Conservation (phyloP, 2,797 vertebrate genomes). For the Melanotaenia maccullochi region DNA sequence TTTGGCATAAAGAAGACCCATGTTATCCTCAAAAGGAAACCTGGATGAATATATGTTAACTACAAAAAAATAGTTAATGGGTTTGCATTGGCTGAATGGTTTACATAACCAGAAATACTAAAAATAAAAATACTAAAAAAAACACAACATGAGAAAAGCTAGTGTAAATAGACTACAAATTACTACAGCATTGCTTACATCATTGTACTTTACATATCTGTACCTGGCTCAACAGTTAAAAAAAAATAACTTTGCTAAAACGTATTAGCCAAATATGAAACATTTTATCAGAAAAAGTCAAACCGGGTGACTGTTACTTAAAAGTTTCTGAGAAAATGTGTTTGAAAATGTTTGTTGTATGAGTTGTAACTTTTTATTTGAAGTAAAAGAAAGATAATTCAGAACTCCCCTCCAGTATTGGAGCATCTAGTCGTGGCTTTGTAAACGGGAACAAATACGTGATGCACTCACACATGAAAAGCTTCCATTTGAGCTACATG, state of each 20-base stretch:
- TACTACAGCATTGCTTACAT: too few species aligned
- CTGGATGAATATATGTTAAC: not conserved
- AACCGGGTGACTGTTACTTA: not conserved
- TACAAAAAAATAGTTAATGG: too few species aligned
- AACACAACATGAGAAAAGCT: too few species aligned
- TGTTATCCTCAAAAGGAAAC: not conserved
- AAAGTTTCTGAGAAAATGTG: not conserved
- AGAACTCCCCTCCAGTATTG: not conserved
- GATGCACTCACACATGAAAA: slow-evolving; percentile 37
- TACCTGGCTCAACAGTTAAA: not conserved
- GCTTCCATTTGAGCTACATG: slow-evolving; percentile 22
- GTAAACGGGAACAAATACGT: slow-evolving; percentile 18
- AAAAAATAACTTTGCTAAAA: too few species aligned
- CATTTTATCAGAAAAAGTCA: not conserved
- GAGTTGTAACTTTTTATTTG: not conserved
- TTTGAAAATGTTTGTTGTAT: not conserved
- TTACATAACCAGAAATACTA: too few species aligned
- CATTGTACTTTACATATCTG: too few species aligned
- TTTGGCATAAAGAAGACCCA: not conserved
- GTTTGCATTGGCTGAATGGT: too few species aligned
- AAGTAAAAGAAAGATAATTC: not conserved
- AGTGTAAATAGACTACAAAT: too few species aligned
- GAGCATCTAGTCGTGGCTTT: not conserved
- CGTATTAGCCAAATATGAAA: too few species aligned
- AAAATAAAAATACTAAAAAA: too few species aligned